Evolutionary conservation across 2,113 vertebrate genomes (phyloP).

Genomic region (Sula dactylatra): DNA sequence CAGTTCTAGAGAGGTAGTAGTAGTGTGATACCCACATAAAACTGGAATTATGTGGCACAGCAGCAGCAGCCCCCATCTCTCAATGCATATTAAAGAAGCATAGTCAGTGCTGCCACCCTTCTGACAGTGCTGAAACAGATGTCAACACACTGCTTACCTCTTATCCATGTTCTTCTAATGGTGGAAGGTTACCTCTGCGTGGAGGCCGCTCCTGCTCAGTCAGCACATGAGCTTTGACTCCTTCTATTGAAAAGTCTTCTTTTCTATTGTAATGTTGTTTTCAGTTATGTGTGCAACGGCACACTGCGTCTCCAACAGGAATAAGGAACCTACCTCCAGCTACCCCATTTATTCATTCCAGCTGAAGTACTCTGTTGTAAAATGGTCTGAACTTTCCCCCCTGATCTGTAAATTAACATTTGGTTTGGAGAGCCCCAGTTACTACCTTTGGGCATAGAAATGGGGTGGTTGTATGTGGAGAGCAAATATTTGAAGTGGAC

Average conservation of each 20-base stretch:
- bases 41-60: not conserved
- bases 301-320: not conserved
- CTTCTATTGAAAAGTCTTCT: not conserved
- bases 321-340: not conserved
- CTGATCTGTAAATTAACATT: not conserved
- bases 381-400: not conserved
- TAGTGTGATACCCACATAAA: not conserved
- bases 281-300: fast-evolving
- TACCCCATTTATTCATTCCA: not conserved
- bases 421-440: not conserved
- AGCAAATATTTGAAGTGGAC: not conserved
- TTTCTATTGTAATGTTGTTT: not conserved
- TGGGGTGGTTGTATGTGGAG: fast-evolving
- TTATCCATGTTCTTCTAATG: not conserved
- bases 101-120: not conserved
- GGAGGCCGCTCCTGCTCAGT: not conserved
- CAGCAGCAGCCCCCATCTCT: not conserved
- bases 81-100: not conserved
- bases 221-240: not conserved
- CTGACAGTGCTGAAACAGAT: not conserved
- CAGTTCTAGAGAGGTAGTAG: not conserved
- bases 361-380: not conserved
- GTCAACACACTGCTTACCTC: not conserved
- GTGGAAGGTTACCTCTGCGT: not conserved
- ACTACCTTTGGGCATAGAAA: not conserved